phyloP scores from a whole-genome alignment of 2,113 vertebrate species.

The Clinocottus analis region DNA sequence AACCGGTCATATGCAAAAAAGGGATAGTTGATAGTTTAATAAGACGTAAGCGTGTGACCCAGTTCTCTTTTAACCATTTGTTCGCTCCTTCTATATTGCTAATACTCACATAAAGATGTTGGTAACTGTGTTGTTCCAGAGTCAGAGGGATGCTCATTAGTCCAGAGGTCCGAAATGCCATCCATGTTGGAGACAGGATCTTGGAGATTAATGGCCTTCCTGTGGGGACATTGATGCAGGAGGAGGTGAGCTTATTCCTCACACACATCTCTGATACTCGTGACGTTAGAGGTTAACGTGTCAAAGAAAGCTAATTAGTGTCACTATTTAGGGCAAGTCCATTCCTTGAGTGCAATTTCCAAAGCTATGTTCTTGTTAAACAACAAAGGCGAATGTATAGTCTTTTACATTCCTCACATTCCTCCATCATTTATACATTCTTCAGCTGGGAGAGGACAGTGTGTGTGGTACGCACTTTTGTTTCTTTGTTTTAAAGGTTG shows the following conservation, averaged over 20 bases:
- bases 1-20: conserved; percentile 40
- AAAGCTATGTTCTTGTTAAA: no score
- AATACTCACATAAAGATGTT: conserved; percentile 23
- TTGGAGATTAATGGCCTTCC: conserved; percentile 96
- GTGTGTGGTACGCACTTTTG: no score
- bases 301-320: not conserved
- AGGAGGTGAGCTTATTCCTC: conserved; percentile 85
- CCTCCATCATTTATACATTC: conserved; percentile 56
- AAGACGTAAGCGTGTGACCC: not conserved
- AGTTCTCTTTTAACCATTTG: not conserved
- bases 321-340: not conserved
- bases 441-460: conserved; percentile 54
- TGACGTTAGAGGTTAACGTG: not conserved
- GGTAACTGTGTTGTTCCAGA: conserved; percentile 75
- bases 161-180: conserved; percentile 92
- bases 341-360: conserved; percentile 26
- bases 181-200: conserved; percentile 95
- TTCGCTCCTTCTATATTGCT: not conserved
- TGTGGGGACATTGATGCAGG: conserved; percentile 87
- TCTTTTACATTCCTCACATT: conserved; percentile 60
- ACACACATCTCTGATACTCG: not conserved
- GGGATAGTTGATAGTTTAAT: conserved; percentile 9
- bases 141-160: conserved; percentile 94
- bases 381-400: no score
- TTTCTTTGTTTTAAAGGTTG: conserved; percentile 43